phyloP scores from a whole-genome alignment of 2,888 invertebrate species.

The Toxonevra muliebris region DNA sequence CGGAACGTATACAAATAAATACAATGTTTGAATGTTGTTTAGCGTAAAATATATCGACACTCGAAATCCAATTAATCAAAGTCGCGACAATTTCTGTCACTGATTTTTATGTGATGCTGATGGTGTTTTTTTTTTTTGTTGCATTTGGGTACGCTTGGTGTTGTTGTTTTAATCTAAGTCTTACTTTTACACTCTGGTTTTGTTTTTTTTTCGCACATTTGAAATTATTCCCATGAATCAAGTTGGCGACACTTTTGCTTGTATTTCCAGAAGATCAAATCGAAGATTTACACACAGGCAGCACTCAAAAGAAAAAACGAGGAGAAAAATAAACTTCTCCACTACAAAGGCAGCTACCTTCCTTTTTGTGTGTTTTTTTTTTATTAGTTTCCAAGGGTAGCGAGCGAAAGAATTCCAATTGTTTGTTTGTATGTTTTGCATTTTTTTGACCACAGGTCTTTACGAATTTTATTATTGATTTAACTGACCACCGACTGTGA shows the following conservation, averaged over 20 bases:
- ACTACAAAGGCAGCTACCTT: neutral
- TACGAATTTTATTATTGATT: constrained; percentile 24
- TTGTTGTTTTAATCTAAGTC: too few relatives aligned
- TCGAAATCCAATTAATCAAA: constrained; percentile 56
- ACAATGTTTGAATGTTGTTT: constrained; percentile 22
- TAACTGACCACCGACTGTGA: constrained; percentile 25
- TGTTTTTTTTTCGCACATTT: neutral
- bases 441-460: too few relatives aligned
- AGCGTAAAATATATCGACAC: constrained; percentile 47
- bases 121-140: constrained; percentile 20
- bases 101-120: constrained; percentile 32
- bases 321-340: too few relatives aligned
- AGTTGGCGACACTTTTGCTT: constrained; percentile 30
- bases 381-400: constrained; percentile 18
- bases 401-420: constrained; percentile 24
- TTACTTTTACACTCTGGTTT: neutral
- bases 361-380: neutral
- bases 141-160: neutral
- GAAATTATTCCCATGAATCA: constrained; percentile 33
- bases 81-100: constrained; percentile 51
- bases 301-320: too few relatives aligned
- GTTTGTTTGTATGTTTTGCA: constrained; percentile 21
- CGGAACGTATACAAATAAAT: neutral
- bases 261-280: constrained; percentile 8
- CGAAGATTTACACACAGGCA: neutral